Base-by-base conservation (phyloP, 2,888 invertebrate genomes). In the Epirrhoe tristata region DNA sequence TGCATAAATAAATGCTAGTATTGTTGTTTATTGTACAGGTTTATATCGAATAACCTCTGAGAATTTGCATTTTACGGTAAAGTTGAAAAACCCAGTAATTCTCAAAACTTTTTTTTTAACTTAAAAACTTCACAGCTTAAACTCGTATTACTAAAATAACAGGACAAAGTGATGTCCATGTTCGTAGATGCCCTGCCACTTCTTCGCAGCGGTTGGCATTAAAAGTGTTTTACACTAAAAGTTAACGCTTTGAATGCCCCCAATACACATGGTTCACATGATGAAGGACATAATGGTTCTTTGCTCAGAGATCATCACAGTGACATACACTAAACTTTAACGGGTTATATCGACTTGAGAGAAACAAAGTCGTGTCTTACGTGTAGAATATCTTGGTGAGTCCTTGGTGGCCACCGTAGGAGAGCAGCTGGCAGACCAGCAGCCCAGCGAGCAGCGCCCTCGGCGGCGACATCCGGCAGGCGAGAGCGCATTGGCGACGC, bases 301-400 rank as follows among this genome's bases (percentile, higher is more conserved):
- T 43, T 5, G 4, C 12, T 43, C 3, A 24, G 24, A 24, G 24
- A n/a, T n/a, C 24, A 24, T 24, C 24, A 3, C 24, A 24, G 24
- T 24, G 24, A 24, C 1, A 24, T 3, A 24, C 24, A 24, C 24
- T 3, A 24, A 24, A 2, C 46, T 46, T 36, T 36, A 8, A 6
- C 4, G 14, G 48, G 6, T 2, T 46, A 46, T 0, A 48, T 48
- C 0, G 14, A 43, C 12, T 10, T 12, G 39, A 4, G n/a, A n/a
- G n/a, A n/a, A n/a, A 5, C 2, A 12, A 12, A 43, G 2, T 12
- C 12, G 39, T 43, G 12, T 43, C 91, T 93, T 91, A 93, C 93
- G 90, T 92, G 89, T 87, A 92, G 74, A 93, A 93, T 87, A 92
- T 90, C 88, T 92, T 91, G 91, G 92, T 92, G 88, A 92, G 93